Conservation (phyloP, 2,113 vertebrate genomes). For the Cyrtonyx montezumae region DNA sequence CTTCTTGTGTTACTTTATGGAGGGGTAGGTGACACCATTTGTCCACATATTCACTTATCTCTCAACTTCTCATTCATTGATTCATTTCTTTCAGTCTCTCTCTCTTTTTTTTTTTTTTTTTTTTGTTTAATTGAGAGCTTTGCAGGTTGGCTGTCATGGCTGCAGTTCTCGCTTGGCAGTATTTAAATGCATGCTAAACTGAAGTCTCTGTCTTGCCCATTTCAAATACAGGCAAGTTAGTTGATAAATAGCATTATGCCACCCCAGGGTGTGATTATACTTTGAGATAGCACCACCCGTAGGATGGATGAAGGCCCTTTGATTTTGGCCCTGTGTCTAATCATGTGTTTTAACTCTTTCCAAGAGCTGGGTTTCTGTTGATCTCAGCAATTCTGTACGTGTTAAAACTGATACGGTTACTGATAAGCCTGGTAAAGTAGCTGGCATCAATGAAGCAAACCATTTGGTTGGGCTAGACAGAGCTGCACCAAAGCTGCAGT, state of each 20-base stretch:
- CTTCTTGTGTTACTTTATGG: not conserved
- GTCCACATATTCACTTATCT: not conserved
- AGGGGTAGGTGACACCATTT: fast-evolving
- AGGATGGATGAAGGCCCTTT: conserved; percentile 62
- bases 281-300: conserved; percentile 66
- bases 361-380: conserved; percentile 60
- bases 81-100: not conserved
- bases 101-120: too few relatives aligned
- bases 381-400: conserved; percentile 65
- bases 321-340: conserved; percentile 64
- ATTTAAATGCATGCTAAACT: conserved; percentile 61
- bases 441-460: conserved; percentile 50
- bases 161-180: conserved; percentile 50
- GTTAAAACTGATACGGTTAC: conserved; percentile 67
- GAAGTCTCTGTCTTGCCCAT: conserved; percentile 58
- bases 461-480: conserved; percentile 44
- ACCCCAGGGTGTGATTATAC: conserved; percentile 66
- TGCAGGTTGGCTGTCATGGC: not conserved
- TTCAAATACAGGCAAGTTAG: conserved; percentile 55
- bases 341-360: conserved; percentile 71
- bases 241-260: conserved; percentile 64
- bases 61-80: not conserved
- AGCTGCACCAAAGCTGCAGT: conserved; percentile 17
- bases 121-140: not conserved
- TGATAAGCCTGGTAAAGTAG: conserved; percentile 55